These are phyloP conservation scores for Aleiodes leptofemur DNA, from an alignment of 2,888 invertebrate species.

Conservation along the genomic window DNA sequence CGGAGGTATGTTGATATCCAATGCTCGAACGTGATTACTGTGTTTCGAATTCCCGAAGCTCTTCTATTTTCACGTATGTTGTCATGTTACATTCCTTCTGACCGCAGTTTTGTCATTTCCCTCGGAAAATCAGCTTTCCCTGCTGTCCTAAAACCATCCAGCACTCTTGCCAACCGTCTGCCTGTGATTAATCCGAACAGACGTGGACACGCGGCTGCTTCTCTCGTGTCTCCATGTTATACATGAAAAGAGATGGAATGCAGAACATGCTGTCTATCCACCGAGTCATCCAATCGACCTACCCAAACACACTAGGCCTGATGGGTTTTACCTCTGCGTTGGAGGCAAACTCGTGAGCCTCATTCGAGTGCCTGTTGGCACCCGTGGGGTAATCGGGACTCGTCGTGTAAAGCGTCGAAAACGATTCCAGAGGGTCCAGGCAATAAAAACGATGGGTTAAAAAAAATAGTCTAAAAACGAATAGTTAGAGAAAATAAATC, in stretches of 20 bases:
- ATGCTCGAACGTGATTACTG: neutral
- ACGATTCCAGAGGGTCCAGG: constrained; percentile 18
- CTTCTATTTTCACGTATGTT: neutral
- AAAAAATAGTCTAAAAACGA: constrained; percentile 34
- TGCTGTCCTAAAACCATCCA: neutral
- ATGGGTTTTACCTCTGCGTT: constrained; percentile 5
- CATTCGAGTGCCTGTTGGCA: constrained; percentile 36
- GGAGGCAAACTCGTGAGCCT: constrained; percentile 24
- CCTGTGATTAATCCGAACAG: constrained; percentile 38
- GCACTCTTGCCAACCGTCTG: constrained; percentile 20
- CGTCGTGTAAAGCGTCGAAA: neutral
- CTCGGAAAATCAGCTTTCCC: constrained; percentile 35
- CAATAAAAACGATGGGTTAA: constrained; percentile 35
- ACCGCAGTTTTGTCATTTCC: constrained; percentile 30
- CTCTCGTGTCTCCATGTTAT: constrained; percentile 24
- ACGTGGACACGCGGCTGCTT: constrained; percentile 26
- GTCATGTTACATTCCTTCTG: neutral
- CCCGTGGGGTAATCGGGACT: constrained; percentile 22
- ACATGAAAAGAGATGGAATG: constrained; percentile 12
- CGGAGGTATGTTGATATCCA: no score
- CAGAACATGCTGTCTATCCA: constrained; percentile 21
- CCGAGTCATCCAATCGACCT: constrained; percentile 19
- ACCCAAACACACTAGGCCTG: constrained; percentile 13
- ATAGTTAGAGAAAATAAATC: constrained; percentile 43
- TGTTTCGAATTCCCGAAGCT: neutral